Conservation (phyloP, 1,140 invertebrate species). For the Zaprionus africanus region DNA sequence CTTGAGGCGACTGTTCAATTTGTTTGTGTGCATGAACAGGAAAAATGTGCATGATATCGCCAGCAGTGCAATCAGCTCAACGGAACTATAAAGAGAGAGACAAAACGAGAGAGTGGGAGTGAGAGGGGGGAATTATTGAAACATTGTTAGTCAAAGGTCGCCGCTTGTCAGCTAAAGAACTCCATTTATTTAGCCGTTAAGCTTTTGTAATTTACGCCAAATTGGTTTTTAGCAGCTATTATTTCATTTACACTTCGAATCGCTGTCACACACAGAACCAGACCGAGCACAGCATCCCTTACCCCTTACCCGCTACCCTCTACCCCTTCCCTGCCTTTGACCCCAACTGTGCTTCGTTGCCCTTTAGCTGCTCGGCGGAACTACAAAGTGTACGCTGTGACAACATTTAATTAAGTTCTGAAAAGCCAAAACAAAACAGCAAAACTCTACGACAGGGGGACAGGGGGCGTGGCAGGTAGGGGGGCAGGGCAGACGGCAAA, state of each 20-base stretch:
- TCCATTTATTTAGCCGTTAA: conserved; percentile 57
- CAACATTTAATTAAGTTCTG: conserved; percentile 80
- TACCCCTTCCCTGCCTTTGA: neutral
- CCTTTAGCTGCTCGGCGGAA: conserved; percentile 36
- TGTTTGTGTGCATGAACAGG: conserved; percentile 92
- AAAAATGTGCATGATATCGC: conserved; percentile 92
- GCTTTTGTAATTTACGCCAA: conserved; percentile 79
- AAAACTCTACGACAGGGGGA: conserved; percentile 24
- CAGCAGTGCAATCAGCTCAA: conserved; percentile 90
- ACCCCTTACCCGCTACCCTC: neutral
- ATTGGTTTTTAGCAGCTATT: conserved; percentile 79
- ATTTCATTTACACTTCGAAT: conserved; percentile 78
- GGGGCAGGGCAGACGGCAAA: conserved; percentile 36
- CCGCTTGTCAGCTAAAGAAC: conserved; percentile 16
- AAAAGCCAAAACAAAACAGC: conserved; percentile 65
- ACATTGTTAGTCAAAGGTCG: conserved; percentile 63
- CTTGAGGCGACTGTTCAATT: conserved; percentile 90
- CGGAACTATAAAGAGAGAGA: conserved; percentile 86
- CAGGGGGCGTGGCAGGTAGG: neutral
- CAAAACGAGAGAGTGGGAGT: conserved; percentile 26
- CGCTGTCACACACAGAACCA: conserved; percentile 65
- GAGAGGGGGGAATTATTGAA: conserved; percentile 18
- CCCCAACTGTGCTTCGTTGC: neutral
- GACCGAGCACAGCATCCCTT: neutral
- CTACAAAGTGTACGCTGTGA: conserved; percentile 76